Conservation (phyloP, 2,113 vertebrate genomes). For the Rhinichthys klamathensis region DNA sequence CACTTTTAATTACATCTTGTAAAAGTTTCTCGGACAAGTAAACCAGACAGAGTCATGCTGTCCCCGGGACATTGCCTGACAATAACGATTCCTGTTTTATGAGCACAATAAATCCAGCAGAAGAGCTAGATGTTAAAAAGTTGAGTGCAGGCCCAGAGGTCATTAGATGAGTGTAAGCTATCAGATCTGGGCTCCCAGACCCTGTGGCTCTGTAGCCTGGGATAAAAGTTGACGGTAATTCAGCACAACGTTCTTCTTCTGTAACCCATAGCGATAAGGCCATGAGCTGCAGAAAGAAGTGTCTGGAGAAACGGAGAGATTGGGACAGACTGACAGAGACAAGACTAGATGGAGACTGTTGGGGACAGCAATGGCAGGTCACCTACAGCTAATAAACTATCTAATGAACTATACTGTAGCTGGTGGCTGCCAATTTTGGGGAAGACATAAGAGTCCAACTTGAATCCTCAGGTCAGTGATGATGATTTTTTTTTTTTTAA, state of each 20-base stretch:
- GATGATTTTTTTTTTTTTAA: too few species aligned
- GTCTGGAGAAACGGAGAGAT: conserved; percentile 3
- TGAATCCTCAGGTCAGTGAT: background rate
- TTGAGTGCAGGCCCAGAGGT: conserved; percentile 46
- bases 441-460: background rate
- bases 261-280: conserved; percentile 41
- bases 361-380: conserved; percentile 10
- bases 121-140: conserved; percentile 46
- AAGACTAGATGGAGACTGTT: conserved; percentile 13
- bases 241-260: conserved; percentile 39
- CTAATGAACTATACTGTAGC: conserved; percentile 15
- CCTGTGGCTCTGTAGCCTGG: conserved; percentile 36
- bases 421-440: background rate
- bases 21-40: conserved; percentile 27
- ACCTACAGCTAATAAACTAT: background rate
- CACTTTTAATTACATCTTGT: conserved; percentile 2
- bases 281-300: conserved; percentile 35
- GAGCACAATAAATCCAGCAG: conserved; percentile 49
- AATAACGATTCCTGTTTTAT: conserved; percentile 35
- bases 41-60: conserved; percentile 23
- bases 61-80: conserved; percentile 43
- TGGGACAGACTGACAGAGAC: conserved; percentile 48
- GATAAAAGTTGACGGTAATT: conserved; percentile 60
- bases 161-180: conserved; percentile 52
- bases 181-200: conserved; percentile 49